Conservation (phyloP, 2,113 vertebrate genomes). For the Rhabdomys dilectus region DNA sequence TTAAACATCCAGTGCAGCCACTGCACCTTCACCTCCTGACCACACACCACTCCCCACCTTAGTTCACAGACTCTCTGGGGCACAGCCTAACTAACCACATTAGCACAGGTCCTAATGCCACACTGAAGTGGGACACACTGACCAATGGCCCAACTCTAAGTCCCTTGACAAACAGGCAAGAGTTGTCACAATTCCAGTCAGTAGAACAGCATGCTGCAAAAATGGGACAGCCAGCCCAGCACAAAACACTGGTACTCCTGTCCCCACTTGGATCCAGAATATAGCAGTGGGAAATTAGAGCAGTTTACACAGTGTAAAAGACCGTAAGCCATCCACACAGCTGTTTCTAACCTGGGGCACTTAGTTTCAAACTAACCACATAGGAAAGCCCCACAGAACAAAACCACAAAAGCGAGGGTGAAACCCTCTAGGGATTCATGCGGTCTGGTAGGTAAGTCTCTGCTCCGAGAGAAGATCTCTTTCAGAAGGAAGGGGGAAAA, state of each 20-base stretch:
- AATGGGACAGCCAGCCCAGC: neutral
- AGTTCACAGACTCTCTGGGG: neutral
- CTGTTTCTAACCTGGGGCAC: neutral
- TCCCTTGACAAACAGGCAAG: neutral
- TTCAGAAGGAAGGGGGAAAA: constrained; percentile 30
- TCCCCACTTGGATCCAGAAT: neutral
- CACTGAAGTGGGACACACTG: neutral
- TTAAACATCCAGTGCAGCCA: neutral
- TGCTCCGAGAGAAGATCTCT: neutral
- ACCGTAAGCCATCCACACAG: neutral
- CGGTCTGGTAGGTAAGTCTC: neutral
- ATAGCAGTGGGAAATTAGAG: accelerated
- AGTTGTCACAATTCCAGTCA: neutral
- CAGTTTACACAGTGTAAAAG: neutral
- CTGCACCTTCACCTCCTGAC: neutral
- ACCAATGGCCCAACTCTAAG: neutral
- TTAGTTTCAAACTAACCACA: constrained; percentile 1
- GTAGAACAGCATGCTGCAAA: neutral
- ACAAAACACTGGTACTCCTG: accelerated
- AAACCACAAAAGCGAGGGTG: constrained; percentile 36
- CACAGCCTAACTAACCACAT: neutral
- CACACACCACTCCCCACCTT: neutral
- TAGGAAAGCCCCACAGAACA: neutral
- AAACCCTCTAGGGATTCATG: neutral
- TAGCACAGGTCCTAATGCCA: neutral